A percentile compares a stretch with the other conserved stretches of the same genome.
Evolutionary conservation across 2,888 invertebrate species (phyloP).

Genomic region (Euspilapteryx auroguttella): DNA sequence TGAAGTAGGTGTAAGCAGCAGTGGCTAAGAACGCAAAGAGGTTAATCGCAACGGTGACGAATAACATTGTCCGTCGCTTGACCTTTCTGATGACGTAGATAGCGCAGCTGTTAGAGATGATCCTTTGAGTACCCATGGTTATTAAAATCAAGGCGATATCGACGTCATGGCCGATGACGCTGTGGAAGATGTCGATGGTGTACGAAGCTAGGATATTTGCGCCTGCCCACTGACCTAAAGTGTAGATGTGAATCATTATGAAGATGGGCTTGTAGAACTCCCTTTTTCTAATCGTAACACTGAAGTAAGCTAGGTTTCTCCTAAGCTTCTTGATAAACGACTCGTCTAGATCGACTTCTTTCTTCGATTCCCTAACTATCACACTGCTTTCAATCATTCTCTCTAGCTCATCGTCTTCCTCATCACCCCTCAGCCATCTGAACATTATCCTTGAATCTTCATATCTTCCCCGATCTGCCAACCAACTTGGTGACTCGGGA

Average conservation of each 20-base stretch:
- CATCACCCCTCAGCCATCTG: constrained; percentile 55
- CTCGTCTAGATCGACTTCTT: constrained; percentile 13
- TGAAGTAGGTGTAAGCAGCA: constrained; percentile 23
- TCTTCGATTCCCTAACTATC: constrained; percentile 17
- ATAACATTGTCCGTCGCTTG: constrained; percentile 28
- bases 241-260: constrained; percentile 26
- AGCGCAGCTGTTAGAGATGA: constrained; percentile 25
- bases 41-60: constrained; percentile 20
- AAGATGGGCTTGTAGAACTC: constrained; percentile 31
- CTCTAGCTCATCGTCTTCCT: constrained; percentile 27
- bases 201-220: constrained; percentile 23
- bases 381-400: constrained; percentile 26
- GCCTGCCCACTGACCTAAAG: constrained; percentile 24
- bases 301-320: constrained; percentile 16
- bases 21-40: constrained; percentile 19
- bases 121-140: constrained; percentile 28
- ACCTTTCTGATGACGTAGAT: constrained; percentile 34
- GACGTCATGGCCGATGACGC: constrained; percentile 20
- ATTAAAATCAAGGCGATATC: constrained; percentile 26
- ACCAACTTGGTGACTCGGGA: constrained; percentile 67
- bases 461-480: constrained; percentile 53
- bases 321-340: constrained; percentile 14
- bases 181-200: constrained; percentile 24
- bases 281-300: constrained; percentile 16
- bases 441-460: constrained; percentile 56